A percentile compares a stretch with the other conserved stretches of the same genome.
Conservation (phyloP, 2,797 vertebrate species). For the Molossus molossus region DNA sequence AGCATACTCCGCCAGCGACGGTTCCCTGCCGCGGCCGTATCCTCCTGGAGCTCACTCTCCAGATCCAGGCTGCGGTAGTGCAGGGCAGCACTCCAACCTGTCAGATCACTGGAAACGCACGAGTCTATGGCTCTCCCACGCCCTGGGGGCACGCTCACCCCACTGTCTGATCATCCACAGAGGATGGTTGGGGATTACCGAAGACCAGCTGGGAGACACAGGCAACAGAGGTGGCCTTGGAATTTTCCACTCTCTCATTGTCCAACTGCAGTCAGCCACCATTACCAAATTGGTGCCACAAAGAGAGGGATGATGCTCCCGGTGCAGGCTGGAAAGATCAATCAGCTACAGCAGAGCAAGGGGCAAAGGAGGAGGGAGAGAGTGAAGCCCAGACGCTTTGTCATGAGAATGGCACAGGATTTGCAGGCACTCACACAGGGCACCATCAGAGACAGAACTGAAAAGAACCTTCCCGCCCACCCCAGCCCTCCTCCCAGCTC, state of each 20-base stretch:
- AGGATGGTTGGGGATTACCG: not conserved
- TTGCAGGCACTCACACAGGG: not conserved
- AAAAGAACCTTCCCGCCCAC: not conserved
- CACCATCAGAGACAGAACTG: not conserved
- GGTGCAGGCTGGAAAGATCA: not conserved
- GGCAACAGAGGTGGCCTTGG: not conserved
- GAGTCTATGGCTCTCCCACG: not conserved
- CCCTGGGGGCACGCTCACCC: not conserved
- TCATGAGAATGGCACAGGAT: not conserved
- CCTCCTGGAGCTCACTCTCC: slow-evolving; percentile 59
- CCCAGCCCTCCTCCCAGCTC: not conserved
- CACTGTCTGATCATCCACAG: accelerated
- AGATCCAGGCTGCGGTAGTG: not conserved
- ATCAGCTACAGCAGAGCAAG: slow-evolving; percentile 19
- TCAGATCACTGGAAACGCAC: not conserved
- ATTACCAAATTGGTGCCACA: slow-evolving; percentile 38
- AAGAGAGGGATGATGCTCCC: not conserved
- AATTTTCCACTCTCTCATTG: not conserved
- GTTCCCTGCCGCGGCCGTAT: slow-evolving; percentile 1
- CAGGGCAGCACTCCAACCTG: not conserved
- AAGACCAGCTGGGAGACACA: not conserved
- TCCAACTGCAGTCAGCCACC: not conserved
- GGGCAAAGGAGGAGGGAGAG: not conserved
- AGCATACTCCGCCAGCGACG: slow-evolving; percentile 35
- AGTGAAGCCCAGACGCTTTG: not conserved